Base-by-base conservation (phyloP, 2,888 invertebrate genomes). In the Leptinotarsa rubiginosa region DNA sequence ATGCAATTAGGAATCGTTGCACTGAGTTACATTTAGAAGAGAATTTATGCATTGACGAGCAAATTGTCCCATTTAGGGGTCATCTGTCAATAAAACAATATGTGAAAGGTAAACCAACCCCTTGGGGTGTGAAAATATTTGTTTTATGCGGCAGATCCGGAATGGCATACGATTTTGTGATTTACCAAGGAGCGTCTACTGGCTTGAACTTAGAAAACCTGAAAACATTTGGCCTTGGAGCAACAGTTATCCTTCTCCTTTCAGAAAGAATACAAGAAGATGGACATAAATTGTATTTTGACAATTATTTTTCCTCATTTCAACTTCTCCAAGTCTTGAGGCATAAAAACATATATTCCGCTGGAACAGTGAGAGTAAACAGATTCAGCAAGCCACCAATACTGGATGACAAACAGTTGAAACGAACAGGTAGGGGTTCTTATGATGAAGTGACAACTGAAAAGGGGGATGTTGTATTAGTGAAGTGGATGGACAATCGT, bases 401-500 rank as follows among this genome's bases (percentile, higher is more conserved):
- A 49, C 5, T 49, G 12, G 50, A 47, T 65, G 70, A 70, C 31
- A 64, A 70, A 65, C 50, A 70, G 12, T 47, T 64, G 50, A 64
- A 64, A 49, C 41, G 47, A 50, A 50, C 49, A 25, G n/a, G n/a
- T 50, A 70, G 70, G 49, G 50, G 64, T 65, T 64, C 25, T 70
- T 49, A 7, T n/a, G 70, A 70, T 47, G 64, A 64, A 41, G 18
- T 65, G 20, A 22, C 22, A 22, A 18, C 18, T 22, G 65, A 50
- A 20, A 50, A n/a, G 16, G 54, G 52, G 54, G 31, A 54, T 20
- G 47, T 70, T 47, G n/a, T 50, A 22, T 18, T 70, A 47, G 31
- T 31, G 16, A 70, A 70, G 41, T 70, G 70, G 70, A 47, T 52
- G 4, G 70, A 70, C 65, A 70, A 70, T 50, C 47, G 31, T 20